Evolutionary conservation across 1,140 invertebrate species (phyloP), one percentile per base, ranked within the genome.

Genomic region (Coboldia fuscipes): DNA sequence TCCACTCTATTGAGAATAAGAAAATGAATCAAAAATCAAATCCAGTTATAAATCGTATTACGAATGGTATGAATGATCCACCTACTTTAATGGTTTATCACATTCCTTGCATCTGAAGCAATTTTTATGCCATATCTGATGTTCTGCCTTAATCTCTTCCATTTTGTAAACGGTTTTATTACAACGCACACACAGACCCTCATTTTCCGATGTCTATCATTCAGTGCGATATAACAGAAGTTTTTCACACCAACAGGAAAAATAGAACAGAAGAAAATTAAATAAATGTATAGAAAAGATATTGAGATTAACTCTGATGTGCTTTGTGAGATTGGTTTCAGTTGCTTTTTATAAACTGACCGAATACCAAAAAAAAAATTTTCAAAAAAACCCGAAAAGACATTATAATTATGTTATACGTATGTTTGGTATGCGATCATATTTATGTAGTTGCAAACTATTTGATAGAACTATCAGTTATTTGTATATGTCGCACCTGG

Each of bases 41-140:
- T 12, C 4, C 6, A 10, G 15, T 23, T 15, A 28, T 18, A 7
- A 29, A 10, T 22, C 12, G 17, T 6, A 16, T 35, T 2, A 33
- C 14, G 15, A 24, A 6, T 15, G 12, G n/a, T 9, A n/a, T n/a
- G n/a, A n/a, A n/a, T n/a, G n/a, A n/a, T n/a, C 5, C 35, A 62
- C 68, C 68, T 51, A 85, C 80, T 72, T 88, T 35, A 92, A 64
- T 45, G 78, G 76, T 57, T 86, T 90, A 45, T 73, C 75, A 53
- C 88, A 93, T 51, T 88, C 76, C 29, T 70, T 67, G 48, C 86
- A 93, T 42, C 81, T 63, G 63, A 92, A 88, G 58, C 86, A 93
- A 49, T 80, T 77, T 54, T 85, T 89, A 54, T 93, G 88, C 73
- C 82, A 93, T 31, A 80, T 65, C 18, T 69, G 57, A 44, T 73